Conservation (phyloP, 2,797 vertebrate species). For the Amblyraja radiata region DNA sequence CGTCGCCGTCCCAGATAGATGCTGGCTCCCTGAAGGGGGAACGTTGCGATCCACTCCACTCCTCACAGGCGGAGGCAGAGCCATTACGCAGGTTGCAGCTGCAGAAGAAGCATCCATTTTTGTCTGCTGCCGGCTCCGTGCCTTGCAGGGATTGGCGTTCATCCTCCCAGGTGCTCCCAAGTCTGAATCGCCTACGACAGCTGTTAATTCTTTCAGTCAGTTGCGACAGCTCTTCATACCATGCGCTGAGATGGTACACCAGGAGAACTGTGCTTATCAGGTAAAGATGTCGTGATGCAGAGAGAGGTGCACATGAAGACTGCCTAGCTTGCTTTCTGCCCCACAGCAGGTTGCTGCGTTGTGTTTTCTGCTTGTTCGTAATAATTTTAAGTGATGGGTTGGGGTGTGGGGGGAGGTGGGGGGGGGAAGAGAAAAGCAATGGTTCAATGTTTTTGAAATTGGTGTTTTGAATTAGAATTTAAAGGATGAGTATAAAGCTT, state of each 20-base stretch:
- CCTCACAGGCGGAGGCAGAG: conserved; percentile 51
- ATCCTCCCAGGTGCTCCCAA: conserved; percentile 44
- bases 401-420: too few species aligned
- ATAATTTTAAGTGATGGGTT: not conserved
- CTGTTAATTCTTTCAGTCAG: conserved; percentile 43
- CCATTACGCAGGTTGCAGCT: conserved; percentile 63
- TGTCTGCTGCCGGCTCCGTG: conserved; percentile 55
- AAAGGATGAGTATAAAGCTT: not conserved
- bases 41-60: conserved; percentile 51
- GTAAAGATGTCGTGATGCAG: conserved; percentile 54
- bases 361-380: conserved; percentile 42
- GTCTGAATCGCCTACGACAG: conserved; percentile 41
- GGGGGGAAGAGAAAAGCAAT: not conserved
- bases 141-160: conserved; percentile 48
- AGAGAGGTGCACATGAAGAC: conserved; percentile 41
- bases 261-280: conserved; percentile 91
- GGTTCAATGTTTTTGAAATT: not conserved
- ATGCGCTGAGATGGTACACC: conserved; percentile 94
- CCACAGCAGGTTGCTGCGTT: conserved; percentile 51
- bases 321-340: conserved; percentile 43
- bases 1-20: conserved; percentile 46
- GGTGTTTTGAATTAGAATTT: not conserved
- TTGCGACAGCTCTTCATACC: conserved; percentile 61
- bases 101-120: conserved; percentile 60
- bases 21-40: conserved; percentile 52